These are phyloP conservation scores for Acipenser ruthenus DNA, from an alignment of 2,797 vertebrate genomes.

Conservation along the genomic window DNA sequence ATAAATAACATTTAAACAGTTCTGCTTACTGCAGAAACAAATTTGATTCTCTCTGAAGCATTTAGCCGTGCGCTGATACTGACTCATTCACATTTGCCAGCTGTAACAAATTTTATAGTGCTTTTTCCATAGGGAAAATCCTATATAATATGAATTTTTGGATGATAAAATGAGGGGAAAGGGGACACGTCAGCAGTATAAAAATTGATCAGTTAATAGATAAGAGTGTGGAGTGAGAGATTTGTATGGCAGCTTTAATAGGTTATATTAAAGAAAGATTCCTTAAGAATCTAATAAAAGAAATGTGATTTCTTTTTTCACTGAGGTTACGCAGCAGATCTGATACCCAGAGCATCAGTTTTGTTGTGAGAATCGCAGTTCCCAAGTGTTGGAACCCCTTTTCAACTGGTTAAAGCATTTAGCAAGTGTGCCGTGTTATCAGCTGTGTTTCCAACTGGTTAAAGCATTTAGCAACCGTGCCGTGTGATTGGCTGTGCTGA, in stretches of 20 bases:
- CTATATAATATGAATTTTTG: conserved; percentile 94
- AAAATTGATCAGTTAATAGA: conserved; percentile 99
- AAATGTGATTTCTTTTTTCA: conserved; percentile 51
- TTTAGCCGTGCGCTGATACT: conserved; percentile 75
- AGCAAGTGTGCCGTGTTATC: no score
- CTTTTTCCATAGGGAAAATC: conserved; percentile 84
- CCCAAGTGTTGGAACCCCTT: no score
- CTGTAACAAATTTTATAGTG: conserved; percentile 88
- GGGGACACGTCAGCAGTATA: conserved; percentile 93
- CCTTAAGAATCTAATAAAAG: conserved; percentile 85
- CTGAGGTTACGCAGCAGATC: conserved; percentile 32
- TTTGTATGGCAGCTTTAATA: conserved; percentile 99
- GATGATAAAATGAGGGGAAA: conserved; percentile 92
- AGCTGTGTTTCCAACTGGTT: no score
- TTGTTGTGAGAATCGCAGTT: conserved; percentile 11
- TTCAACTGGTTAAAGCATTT: no score
- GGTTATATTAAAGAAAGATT: conserved; percentile 98
- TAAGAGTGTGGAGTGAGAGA: conserved; percentile 85
- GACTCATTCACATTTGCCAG: conserved; percentile 71
- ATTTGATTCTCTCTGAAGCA: conserved; percentile 89
- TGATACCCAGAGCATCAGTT: conserved; percentile 58
- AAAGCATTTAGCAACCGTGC: no score
- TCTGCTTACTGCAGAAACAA: conserved; percentile 99
- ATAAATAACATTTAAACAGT: conserved; percentile 99
- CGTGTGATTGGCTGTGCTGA: background rate